Percentiles rank a stretch among this genome's conserved stretches.
Conservation (phyloP, 2,888 invertebrate genomes). For the Troilus luridus region DNA sequence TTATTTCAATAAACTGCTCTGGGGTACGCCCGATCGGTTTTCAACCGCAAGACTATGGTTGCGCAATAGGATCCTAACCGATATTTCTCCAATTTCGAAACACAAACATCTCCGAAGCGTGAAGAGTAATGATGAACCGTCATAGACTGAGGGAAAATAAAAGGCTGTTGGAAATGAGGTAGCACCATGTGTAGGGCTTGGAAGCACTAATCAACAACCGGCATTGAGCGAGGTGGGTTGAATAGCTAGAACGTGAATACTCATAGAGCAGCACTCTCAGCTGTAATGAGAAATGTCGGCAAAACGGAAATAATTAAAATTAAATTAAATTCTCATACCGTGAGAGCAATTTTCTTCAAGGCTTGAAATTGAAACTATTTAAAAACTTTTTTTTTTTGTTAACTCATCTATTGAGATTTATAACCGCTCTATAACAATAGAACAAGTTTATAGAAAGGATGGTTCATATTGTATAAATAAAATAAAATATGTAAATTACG, state of each 20-base stretch:
- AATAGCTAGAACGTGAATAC: neutral
- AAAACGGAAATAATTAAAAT: neutral
- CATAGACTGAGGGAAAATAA: neutral
- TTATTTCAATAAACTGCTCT: neutral
- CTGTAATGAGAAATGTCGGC: neutral
- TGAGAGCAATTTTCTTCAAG: neutral
- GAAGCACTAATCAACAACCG: neutral
- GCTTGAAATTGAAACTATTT: too few relatives aligned
- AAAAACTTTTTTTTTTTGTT: too few relatives aligned
- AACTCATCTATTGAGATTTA: too few relatives aligned
- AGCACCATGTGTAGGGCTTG: neutral
- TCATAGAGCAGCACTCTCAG: neutral
- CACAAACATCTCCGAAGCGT: neutral
- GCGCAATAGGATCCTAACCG: neutral
- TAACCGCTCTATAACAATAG: too few relatives aligned
- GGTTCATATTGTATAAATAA: too few relatives aligned
- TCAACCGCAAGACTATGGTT: neutral
- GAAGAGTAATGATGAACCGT: neutral
- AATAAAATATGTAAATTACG: too few relatives aligned
- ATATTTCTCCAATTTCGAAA: slow-evolving; percentile 4
- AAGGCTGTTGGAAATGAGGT: neutral
- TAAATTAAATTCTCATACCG: neutral
- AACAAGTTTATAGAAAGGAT: too few relatives aligned
- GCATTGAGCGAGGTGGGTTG: neutral
- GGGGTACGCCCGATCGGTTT: neutral